Evolutionary conservation across 92 coral and sea anemone species (phyloP).

Genomic region (Epizoanthus illoricatus): DNA sequence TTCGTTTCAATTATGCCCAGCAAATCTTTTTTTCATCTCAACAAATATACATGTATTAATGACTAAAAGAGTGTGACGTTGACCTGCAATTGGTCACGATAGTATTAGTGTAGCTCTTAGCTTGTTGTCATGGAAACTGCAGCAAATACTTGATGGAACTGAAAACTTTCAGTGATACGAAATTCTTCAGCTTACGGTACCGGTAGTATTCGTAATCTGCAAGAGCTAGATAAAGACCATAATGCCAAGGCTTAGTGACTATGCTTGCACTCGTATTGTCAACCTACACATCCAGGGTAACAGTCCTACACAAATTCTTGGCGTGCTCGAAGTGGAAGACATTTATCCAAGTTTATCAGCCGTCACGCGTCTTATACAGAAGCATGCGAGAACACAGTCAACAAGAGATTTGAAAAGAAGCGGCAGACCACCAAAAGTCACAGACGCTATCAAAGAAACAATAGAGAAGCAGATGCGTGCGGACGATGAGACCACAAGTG

Average conservation of each 20-base stretch:
- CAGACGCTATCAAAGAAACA: conserved; percentile 16
- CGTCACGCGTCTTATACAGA: conserved; percentile 29
- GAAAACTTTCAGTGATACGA: too few relatives aligned
- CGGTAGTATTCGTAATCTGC: too few relatives aligned
- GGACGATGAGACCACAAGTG: conserved; percentile 44
- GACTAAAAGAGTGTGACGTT: too few relatives aligned
- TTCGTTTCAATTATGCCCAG: too few relatives aligned
- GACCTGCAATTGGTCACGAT: too few relatives aligned
- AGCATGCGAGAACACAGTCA: conserved; percentile 19
- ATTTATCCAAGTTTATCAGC: conserved; percentile 22
- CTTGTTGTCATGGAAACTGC: too few relatives aligned
- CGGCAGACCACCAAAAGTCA: conserved; percentile 42
- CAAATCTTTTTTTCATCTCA: too few relatives aligned
- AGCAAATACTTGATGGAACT: too few relatives aligned
- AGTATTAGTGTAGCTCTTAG: too few relatives aligned
- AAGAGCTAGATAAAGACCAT: not conserved
- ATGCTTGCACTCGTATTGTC: conserved; percentile 15
- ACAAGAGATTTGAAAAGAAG: conserved; percentile 21
- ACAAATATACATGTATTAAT: too few relatives aligned
- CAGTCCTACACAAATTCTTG: conserved; percentile 23
- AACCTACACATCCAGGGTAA: conserved; percentile 17
- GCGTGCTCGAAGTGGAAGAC: conserved; percentile 14
- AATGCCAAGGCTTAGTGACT: conserved; percentile 10
- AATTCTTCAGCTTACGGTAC: too few relatives aligned
- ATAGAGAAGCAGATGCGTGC: conserved; percentile 38